Conservation (phyloP, 1,140 invertebrate species). For the Anastrepha obliqua region DNA sequence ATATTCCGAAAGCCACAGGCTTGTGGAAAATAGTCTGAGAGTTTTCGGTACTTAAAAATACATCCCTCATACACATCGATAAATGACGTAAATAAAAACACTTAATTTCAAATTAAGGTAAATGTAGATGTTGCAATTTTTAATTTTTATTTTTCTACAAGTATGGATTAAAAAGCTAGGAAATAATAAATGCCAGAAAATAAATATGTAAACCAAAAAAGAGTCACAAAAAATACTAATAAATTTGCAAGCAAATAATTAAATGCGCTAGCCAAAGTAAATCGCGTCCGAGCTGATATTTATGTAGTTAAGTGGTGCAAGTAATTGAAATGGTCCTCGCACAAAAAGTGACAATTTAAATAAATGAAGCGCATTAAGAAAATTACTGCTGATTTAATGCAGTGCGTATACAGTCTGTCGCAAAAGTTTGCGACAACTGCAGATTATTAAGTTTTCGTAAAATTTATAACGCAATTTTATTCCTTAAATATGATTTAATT, state of each 20-base stretch:
- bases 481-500: too few species aligned
- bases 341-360: neutral
- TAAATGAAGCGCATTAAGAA: neutral
- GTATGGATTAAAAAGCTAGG: too few species aligned
- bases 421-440: neutral
- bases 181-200: neutral
- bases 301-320: conserved; percentile 4
- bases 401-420: neutral
- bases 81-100: too few species aligned
- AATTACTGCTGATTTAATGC: neutral
- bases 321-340: neutral
- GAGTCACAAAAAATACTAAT: neutral
- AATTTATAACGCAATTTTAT: too few species aligned
- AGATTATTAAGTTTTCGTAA: too few species aligned
- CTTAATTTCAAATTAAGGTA: too few species aligned
- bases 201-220: neutral
- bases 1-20: too few species aligned
- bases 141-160: too few species aligned
- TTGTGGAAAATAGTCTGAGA: too few species aligned
- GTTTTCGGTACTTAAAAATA: too few species aligned
- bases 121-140: too few species aligned
- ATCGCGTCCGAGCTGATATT: neutral
- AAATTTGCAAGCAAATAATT: neutral
- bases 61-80: too few species aligned
- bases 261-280: conserved; percentile 9